Evolutionary conservation across 2,113 vertebrate species (phyloP), one percentile per base, ranked within the genome.

Genomic region (Microcebus murinus): DNA sequence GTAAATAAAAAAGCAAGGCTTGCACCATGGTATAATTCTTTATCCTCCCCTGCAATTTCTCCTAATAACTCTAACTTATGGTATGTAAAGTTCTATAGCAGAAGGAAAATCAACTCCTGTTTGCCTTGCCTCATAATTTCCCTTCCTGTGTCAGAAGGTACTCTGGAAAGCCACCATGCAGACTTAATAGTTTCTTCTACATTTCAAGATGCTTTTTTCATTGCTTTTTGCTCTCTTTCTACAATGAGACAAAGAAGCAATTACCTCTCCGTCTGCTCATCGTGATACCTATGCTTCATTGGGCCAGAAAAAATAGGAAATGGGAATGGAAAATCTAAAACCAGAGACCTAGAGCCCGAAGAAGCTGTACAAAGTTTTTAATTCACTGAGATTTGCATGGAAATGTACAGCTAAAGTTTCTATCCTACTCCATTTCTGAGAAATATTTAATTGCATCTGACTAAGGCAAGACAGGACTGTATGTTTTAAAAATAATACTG

Each of bases 201-300:
- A 81, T 74, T 83, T 80, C 95, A 81, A 90, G 57, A 80, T 34
- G 29, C 13, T 9, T 48, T 92, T 84, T n/a, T 48, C 67, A 45
- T 18, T 82, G 45, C 36, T 45, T 84, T 81, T 76, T 80, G 61
- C 20, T 27, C 84, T 48, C 45, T 92, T 84, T 31, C 88, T 91
- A 34, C 86, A 82, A n/a, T 68, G 68, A 96, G 68, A 97, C 77
- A 91, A 42, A 85, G 90, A 92, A 96, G 93, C 61, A 89, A 93
- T 89, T 91, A 87, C 63, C 14, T 94, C 82, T 76, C 87, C 8
- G 0, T 92, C 93, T 84, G 81, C 42, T 95, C 91, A 80, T 87
- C 86, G 65, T 50, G 82, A 85, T 57, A 77, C 82, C 15, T 70
- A 68, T 76, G 96, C 91, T 86, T 95, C 71, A 3, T 0, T 96